Percentiles rank a stretch among this genome's conserved stretches.
phyloP scores from a whole-genome alignment of 1,140 invertebrate species.

The Leucophenga varia region DNA sequence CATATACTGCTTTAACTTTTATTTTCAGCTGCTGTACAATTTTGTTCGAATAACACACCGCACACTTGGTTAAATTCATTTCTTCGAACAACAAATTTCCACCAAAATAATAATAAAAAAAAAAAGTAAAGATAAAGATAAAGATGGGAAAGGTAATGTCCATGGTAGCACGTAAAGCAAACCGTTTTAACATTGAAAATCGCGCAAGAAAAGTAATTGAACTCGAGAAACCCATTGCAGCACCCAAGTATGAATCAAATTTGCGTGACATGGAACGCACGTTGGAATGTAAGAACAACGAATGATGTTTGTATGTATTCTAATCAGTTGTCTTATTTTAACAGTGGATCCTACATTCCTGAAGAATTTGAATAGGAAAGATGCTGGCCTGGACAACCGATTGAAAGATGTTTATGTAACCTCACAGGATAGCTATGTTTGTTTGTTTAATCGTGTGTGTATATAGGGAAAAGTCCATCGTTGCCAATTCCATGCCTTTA shows the following conservation, averaged over 20 bases:
- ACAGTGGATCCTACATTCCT: slow-evolving; percentile 64
- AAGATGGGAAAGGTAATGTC: slow-evolving; percentile 64
- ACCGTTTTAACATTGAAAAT: slow-evolving; percentile 70
- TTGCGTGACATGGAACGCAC: slow-evolving; percentile 64
- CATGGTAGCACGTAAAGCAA: slow-evolving; percentile 56
- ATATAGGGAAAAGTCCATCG: no score
- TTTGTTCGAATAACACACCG: no score
- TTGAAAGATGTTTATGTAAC: slow-evolving; percentile 71
- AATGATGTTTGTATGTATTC: slow-evolving; percentile 10
- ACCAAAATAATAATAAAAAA: no score
- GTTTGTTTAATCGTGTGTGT: no score
- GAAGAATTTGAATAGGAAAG: slow-evolving; percentile 62
- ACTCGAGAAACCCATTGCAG: slow-evolving; percentile 66
- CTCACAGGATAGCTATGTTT: slow-evolving; percentile 59
- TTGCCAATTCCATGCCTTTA: no score
- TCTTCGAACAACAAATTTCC: no score
- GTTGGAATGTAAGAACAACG: slow-evolving; percentile 58
- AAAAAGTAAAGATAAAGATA: no score
- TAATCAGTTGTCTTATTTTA: slow-evolving; percentile 20
- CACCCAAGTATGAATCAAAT: slow-evolving; percentile 64
- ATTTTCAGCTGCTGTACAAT: no score
- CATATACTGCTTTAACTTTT: no score
- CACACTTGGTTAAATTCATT: no score
- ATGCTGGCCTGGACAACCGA: slow-evolving; percentile 61
- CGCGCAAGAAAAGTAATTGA: slow-evolving; percentile 67